Evolutionary conservation across 1,140 invertebrate species (phyloP), one percentile per base, ranked within the genome.

Genomic region (Schlechtendalia chinensis): DNA sequence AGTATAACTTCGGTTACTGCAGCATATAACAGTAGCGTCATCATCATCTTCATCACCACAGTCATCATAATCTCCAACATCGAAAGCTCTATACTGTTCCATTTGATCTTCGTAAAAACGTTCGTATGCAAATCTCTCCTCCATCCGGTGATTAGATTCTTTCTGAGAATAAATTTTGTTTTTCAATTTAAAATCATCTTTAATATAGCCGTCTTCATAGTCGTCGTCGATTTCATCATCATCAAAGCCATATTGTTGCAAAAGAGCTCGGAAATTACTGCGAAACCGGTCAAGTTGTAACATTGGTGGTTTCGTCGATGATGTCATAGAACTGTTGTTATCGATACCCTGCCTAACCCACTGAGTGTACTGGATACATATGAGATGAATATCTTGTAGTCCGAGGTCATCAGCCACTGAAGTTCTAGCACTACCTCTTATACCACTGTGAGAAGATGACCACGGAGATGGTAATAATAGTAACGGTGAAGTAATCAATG

Each of bases 1-100:
- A 16, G 47, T 11, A 24, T 17, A 54, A 22, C 27, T 29, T 0
- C 10, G 5, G 27, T 54, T 32, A 14, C 50, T 16, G 0, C 27
- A 29, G 27, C 27, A 72, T 8, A 72, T 72, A 54, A 72, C 69
- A 17, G 69, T 72, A 54, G 69, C 47, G 12, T 72, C 69, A 54
- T 72, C 47, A 12, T 72, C 69, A n/a, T 71, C 67, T 1, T 71
- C n/a, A 50, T 47, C 63, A 29, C 8, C 29, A n/a, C 61, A 39
- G 1, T 67, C 65, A 27, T 69, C 65, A 11, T 71, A 24, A 27
- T 71, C 45, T 16, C 1, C 67, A 4, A 53, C 47, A 1, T 5
- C 22, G 1, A 11, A 39, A 39, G 2, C n/a, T 10, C 47, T 22
- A 17, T 53, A 72, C 16, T 29, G 0, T 10, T 69, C 67, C 16